Evolutionary conservation across 2,797 vertebrate genomes (phyloP).

Genomic region (Falco novaeseelandiae): DNA sequence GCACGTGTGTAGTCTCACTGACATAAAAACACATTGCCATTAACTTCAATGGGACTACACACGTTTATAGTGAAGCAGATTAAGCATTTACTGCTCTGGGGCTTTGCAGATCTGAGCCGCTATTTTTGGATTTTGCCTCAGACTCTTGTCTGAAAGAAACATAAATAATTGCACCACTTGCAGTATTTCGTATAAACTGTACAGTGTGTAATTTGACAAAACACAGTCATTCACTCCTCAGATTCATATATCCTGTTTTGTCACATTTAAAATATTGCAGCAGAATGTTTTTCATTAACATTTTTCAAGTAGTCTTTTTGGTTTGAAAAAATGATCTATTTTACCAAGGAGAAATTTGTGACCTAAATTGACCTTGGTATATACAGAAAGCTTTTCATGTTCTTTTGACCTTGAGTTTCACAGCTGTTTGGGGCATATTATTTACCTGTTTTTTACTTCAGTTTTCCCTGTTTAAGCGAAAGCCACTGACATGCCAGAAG

Average conservation of each 20-base stretch:
- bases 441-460: slow-evolving; percentile 66
- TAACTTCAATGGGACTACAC: neutral
- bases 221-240: neutral
- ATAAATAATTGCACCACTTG: neutral
- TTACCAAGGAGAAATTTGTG: neutral
- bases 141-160: neutral
- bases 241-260: neutral
- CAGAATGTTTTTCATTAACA: neutral
- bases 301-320: neutral
- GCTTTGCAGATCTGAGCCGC: neutral
- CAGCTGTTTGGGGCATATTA: neutral
- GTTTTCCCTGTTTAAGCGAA: slow-evolving; percentile 87
- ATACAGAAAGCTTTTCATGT: neutral
- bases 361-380: neutral
- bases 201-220: neutral
- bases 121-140: neutral
- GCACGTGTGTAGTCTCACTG: neutral
- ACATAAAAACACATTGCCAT: neutral
- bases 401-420: neutral
- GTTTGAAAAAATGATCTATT: neutral
- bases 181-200: neutral
- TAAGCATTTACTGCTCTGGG: neutral
- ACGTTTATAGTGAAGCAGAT: neutral
- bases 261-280: neutral
- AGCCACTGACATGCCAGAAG: slow-evolving; percentile 75